Evolutionary conservation across 2,113 vertebrate species (phyloP), one percentile per base, ranked within the genome.

Genomic region (Anhinga anhinga): DNA sequence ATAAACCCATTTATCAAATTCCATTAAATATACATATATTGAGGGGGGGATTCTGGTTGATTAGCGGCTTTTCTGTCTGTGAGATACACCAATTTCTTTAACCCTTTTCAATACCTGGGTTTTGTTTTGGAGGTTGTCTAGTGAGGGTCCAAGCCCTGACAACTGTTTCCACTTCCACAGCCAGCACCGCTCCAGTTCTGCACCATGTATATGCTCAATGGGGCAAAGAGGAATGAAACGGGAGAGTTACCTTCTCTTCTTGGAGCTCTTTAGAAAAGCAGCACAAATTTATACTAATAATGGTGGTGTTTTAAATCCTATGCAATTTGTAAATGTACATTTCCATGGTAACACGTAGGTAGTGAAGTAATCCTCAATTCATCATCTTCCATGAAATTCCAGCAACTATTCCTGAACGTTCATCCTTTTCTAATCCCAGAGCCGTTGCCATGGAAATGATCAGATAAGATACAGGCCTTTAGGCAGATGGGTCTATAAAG

Each of bases 401-500:
- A 97, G 98, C 96, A 97, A 97, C 95, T 98, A 96, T 97, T 98
- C 95, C 95, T 98, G 98, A 98, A 97, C 96, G 96, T 95, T 98
- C 97, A 98, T 98, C 97, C 97, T 96, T 93, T 98, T 98, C 97
- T 98, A 98, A 98, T 97, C 98, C 98, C 97, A 98, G 95, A 94
- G 97, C 94, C 7, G 98, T 99, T 98, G 98, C 98, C 95, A 99
- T 98, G 98, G 99, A 98, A 98, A 99, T 98, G 91, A 98, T 98
- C 98, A 97, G 97, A 98, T 98, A 98, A 98, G 96, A 98, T 90
- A 96, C 93, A 96, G 97, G 96, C 97, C 98, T 97, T 89, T 96
- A 98, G 97, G 97, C 98, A 98, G 97, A 98, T 97, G 97, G 96
- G 95, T 86, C 95, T 95, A 40, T 63, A 62, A 97, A 95, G 89